A percentile compares a stretch with the other conserved stretches of the same genome.
Conservation (phyloP, 2,888 invertebrate genomes). For the Aproaerema taeniolella region DNA sequence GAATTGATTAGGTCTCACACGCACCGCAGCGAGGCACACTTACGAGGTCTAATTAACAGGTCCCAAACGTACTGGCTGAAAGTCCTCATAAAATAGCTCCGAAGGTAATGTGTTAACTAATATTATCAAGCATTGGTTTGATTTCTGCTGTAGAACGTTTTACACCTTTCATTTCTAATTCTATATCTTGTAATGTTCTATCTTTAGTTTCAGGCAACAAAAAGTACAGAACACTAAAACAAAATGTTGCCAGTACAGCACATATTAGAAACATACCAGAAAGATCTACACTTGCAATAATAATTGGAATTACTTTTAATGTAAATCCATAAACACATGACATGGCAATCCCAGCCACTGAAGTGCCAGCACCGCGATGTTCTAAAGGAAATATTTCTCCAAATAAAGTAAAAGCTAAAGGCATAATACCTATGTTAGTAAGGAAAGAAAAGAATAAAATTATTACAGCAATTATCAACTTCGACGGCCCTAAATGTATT, state of each 20-base stretch:
- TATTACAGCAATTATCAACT: constrained; percentile 30
- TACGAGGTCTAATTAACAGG: no score
- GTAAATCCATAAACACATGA: constrained; percentile 19
- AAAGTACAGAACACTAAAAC: constrained; percentile 29
- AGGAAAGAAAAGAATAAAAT: constrained; percentile 31
- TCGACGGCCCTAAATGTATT: constrained; percentile 9
- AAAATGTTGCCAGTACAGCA: constrained; percentile 24
- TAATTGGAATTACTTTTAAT: constrained; percentile 34
- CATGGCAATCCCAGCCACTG: constrained; percentile 30
- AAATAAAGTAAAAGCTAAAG: constrained; percentile 29
- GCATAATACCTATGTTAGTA: constrained; percentile 30
- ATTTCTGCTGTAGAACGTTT: no score
- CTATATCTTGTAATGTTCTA: not conserved
- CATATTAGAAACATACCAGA: constrained; percentile 33
- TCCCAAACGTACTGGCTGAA: no score
- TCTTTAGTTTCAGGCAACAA: constrained; percentile 19
- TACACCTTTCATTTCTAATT: not conserved
- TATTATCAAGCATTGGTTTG: no score
- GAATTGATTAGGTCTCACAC: no score
- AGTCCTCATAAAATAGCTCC: no score
- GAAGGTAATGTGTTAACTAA: no score
- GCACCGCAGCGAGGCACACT: no score
- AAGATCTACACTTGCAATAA: constrained; percentile 32
- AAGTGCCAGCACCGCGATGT: constrained; percentile 31
- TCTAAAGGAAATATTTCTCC: constrained; percentile 42